Percentiles rank a stretch among this genome's conserved stretches.
These are phyloP conservation scores for Halyomorpha halys DNA, from an alignment of 1,140 invertebrate genomes.

Conservation along the genomic window DNA sequence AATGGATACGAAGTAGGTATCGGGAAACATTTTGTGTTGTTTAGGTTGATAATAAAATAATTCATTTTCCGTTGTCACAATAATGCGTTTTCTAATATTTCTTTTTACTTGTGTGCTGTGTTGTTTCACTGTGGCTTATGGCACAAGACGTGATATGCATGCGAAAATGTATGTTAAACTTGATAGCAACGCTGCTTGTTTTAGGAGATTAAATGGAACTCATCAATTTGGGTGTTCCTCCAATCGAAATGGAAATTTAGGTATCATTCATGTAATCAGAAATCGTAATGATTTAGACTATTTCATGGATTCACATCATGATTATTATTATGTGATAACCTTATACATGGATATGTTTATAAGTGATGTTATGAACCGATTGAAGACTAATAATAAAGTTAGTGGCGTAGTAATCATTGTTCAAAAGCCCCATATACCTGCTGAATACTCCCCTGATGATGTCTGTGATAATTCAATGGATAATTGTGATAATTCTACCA, in stretches of 20 bases:
- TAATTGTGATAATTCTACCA: conserved; percentile 37
- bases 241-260: background rate
- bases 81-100: too few species aligned
- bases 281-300: background rate
- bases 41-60: too few species aligned
- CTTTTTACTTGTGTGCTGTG: too few species aligned
- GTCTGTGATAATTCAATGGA: conserved; percentile 62
- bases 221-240: conserved; percentile 84
- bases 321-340: background rate
- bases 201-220: conserved; percentile 78
- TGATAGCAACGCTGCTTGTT: conserved; percentile 62
- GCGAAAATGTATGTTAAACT: conserved; percentile 73
- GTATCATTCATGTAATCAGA: conserved; percentile 4
- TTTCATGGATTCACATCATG: background rate
- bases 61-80: too few species aligned
- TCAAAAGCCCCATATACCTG: conserved; percentile 46
- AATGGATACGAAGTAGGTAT: too few species aligned
- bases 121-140: too few species aligned
- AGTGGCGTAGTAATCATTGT: conserved; percentile 60
- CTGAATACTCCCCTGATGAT: conserved; percentile 58
- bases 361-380: conserved; percentile 15
- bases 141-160: conserved; percentile 26
- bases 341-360: conserved; percentile 9
- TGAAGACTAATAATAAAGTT: conserved; percentile 39
- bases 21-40: too few species aligned